phyloP scores from a whole-genome alignment of 2,113 vertebrate genomes.

The Struthidea cinerea region DNA sequence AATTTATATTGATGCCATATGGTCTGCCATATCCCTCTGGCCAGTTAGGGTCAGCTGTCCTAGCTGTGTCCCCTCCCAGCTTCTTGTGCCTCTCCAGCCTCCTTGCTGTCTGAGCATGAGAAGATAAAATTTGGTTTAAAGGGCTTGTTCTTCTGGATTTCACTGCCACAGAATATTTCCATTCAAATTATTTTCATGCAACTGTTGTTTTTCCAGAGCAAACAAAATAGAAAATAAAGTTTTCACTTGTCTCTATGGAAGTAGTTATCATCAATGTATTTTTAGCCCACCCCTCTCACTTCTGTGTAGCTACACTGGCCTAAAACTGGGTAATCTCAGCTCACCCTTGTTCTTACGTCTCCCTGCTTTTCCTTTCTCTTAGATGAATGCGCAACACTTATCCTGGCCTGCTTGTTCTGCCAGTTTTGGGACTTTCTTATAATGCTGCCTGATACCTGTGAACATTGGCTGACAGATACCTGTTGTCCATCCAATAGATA shows the following conservation, averaged over 20 bases:
- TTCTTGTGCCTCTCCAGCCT: background rate
- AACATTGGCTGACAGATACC: constrained; percentile 64
- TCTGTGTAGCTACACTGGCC: background rate
- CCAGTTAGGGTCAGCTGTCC: background rate
- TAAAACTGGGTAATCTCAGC: background rate
- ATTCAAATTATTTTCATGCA: background rate
- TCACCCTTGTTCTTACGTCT: background rate
- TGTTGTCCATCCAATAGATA: constrained; percentile 79
- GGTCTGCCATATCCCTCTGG: background rate
- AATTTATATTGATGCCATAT: background rate
- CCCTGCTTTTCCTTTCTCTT: constrained; percentile 51
- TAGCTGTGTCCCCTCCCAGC: background rate
- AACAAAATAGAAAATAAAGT: background rate
- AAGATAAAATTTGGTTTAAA: background rate
- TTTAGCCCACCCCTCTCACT: background rate
- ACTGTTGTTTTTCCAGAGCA: background rate
- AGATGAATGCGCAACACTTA: constrained; percentile 80
- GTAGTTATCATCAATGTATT: background rate
- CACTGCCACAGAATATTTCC: background rate
- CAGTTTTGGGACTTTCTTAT: constrained; percentile 81
- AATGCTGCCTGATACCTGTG: constrained; percentile 77
- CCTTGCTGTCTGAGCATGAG: no score
- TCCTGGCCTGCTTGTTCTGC: constrained; percentile 82
- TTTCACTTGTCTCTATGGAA: background rate
- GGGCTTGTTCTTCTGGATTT: background rate